These are phyloP conservation scores for Oscarella lobularis DNA, from an alignment of 37 sponge, comb jelly and placozoan species.

Conservation along the genomic window DNA sequence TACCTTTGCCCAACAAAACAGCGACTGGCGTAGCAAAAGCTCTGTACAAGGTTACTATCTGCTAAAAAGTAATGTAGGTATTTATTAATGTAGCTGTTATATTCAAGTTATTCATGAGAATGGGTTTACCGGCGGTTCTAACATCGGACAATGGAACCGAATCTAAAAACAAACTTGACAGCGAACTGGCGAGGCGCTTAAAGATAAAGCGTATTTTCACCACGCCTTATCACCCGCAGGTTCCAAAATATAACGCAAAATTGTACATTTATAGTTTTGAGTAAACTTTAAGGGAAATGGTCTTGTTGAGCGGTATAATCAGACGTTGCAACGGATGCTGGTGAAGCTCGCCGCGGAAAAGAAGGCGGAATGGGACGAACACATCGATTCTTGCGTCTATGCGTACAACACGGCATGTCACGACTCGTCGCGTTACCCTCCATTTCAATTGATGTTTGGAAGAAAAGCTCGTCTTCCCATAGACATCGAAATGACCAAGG, in stretches of 20 bases:
- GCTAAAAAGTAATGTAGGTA: neutral
- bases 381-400: constrained; percentile 48
- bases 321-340: constrained; percentile 52
- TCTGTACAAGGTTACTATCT: constrained; percentile 31
- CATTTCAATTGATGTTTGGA: constrained; percentile 59
- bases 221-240: constrained; percentile 47
- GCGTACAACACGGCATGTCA: constrained; percentile 62
- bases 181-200: constrained; percentile 15
- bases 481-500: constrained; percentile 21
- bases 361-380: constrained; percentile 21
- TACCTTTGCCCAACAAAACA: constrained; percentile 23
- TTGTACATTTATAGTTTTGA: neutral
- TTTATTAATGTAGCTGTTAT: neutral
- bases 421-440: constrained; percentile 48
- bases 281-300: constrained; percentile 40
- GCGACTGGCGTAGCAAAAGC: constrained; percentile 24
- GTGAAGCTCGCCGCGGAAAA: constrained; percentile 37
- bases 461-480: constrained; percentile 39
- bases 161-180: constrained; percentile 21
- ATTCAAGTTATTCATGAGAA: constrained; percentile 36
- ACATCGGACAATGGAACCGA: constrained; percentile 38
- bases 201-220: constrained; percentile 26
- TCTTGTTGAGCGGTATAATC: constrained; percentile 49
- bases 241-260: neutral
- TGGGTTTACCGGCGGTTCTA: constrained; percentile 37